Conservation (phyloP, 1,140 invertebrate species). For the Drosophila ogumai region DNA sequence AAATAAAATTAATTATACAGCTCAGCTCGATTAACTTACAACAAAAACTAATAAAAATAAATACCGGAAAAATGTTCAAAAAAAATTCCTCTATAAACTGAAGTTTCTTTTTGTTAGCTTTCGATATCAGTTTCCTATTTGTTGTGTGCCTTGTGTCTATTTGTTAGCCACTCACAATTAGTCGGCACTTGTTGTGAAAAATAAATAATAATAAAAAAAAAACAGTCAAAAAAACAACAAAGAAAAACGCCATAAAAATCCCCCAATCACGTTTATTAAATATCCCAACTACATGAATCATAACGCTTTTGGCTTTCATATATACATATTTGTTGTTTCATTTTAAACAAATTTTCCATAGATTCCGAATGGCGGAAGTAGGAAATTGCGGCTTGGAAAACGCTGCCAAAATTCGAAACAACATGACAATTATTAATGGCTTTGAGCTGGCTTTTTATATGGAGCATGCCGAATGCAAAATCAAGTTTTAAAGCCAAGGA, state of each 20-base stretch:
- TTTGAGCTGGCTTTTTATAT: constrained; percentile 26
- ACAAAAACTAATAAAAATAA: background rate
- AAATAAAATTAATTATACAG: too few relatives aligned
- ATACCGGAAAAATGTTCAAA: background rate
- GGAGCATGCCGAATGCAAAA: constrained; percentile 59
- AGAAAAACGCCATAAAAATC: constrained; percentile 14
- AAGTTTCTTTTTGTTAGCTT: constrained; percentile 15
- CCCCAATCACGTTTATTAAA: constrained; percentile 62
- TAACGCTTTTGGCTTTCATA: constrained; percentile 9
- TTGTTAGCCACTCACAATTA: constrained; percentile 33
- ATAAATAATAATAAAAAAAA: constrained; percentile 4
- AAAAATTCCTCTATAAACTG: constrained; percentile 10
- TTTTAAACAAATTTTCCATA: constrained; percentile 56
- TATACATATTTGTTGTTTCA: background rate
- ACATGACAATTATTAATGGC: constrained; percentile 63
- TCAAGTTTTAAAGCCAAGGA: constrained; percentile 18
- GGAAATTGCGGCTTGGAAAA: constrained; percentile 67
- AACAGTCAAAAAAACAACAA: background rate
- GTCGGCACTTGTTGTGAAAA: constrained; percentile 44
- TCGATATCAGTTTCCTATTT: constrained; percentile 43
- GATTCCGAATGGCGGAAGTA: constrained; percentile 64
- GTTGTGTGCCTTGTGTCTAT: constrained; percentile 24
- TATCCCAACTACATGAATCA: constrained; percentile 52
- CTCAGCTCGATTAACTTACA: too few relatives aligned
- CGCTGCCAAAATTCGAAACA: constrained; percentile 19